Base-by-base conservation (phyloP, 1,140 invertebrate species). In the Centruroides vittatus region DNA sequence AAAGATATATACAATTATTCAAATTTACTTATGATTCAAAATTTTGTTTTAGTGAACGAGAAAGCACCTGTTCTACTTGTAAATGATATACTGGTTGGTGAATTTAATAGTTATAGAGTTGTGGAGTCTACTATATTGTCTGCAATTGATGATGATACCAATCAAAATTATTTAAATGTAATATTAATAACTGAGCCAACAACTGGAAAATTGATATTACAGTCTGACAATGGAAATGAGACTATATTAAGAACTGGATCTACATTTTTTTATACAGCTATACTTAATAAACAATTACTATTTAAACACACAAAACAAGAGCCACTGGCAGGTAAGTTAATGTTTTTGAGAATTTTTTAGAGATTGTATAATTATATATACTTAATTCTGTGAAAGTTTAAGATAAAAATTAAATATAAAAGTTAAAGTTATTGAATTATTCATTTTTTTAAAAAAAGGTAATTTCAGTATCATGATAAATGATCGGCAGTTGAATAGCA, bases 201-300 rank as follows among this genome's bases (percentile, higher is more conserved):
- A 36, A 62, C 56, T 51, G 48, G 41, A 49, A n/a, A 50, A 6
- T 46, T 62, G 23, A 12, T 59, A 8, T 59, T 34, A 51, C 55
- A 59, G 47, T 56, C 57, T 8, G 35, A 59, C n/a, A 47, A 13
- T 34, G 57, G 52, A 51, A 36, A 59, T 23, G n/a, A 58, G 6
- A 35, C 46, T 5, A 12, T 34, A 10, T 47, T 59, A 8, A 62
- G 49, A 49, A 10, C 47, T 47, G 57, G 57, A 35, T 53, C 55
- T 13, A 62, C 50, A 41, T 62, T 62, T 56, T 59, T 57, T 47
- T 62, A 57, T 5, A 51, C 8, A 3, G 35, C 59, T 35, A 52
- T 62, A 8, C 11, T 50, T 50, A 48, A 62, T 55, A 58, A 57
- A 34, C 47, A 48, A 47, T 41, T 62, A 47, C 59, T 62, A 34